phyloP scores from a whole-genome alignment of 2,797 vertebrate species.

The Iguana delicatissima region DNA sequence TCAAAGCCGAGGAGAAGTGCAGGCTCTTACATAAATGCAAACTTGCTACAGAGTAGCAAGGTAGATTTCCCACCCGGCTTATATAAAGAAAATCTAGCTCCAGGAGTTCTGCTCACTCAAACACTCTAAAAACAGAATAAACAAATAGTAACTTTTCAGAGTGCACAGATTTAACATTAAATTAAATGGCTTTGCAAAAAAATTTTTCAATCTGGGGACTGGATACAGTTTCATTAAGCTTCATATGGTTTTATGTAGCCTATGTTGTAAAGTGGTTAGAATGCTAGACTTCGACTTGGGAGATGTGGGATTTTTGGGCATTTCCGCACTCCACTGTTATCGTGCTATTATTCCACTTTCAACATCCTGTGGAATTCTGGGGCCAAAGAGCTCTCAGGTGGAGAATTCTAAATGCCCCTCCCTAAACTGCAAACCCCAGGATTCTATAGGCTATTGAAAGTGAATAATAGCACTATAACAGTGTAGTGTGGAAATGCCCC shows the following conservation, averaged over 20 bases:
- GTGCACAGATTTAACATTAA: neutral
- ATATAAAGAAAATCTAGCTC: neutral
- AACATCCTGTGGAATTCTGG: too few species aligned
- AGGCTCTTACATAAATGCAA: neutral
- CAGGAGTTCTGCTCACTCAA: neutral
- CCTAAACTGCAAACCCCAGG: too few species aligned
- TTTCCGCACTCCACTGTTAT: too few species aligned
- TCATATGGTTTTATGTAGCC: neutral
- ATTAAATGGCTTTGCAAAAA: neutral
- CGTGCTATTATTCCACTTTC: too few species aligned
- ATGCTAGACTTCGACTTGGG: neutral
- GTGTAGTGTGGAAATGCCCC: too few species aligned
- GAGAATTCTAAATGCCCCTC: too few species aligned
- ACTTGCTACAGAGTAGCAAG: neutral
- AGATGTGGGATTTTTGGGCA: neutral
- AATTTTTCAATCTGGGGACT: neutral
- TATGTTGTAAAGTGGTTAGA: neutral
- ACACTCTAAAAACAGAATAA: neutral
- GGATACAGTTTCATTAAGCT: neutral
- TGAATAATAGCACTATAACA: too few species aligned
- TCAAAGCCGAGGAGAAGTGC: neutral
- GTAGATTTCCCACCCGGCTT: neutral
- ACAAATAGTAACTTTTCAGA: neutral
- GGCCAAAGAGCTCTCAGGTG: too few species aligned
- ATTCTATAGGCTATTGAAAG: too few species aligned